Percentiles rank a stretch among this genome's conserved stretches.
Evolutionary conservation across 2,888 invertebrate species (phyloP).

Genomic region (Tachina fera): DNA sequence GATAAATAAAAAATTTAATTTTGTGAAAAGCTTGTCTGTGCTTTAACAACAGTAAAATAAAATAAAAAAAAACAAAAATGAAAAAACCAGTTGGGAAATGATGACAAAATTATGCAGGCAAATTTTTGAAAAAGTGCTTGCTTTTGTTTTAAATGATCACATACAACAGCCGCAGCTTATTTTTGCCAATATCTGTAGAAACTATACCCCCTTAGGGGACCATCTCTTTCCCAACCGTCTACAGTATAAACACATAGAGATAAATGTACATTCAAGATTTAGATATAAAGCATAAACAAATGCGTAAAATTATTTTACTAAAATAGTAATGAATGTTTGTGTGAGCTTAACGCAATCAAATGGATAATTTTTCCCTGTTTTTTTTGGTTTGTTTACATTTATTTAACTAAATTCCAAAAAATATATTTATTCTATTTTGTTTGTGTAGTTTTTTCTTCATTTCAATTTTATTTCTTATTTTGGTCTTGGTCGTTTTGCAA

Average conservation of each 20-base stretch:
- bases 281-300: conserved; percentile 23
- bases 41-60: not conserved
- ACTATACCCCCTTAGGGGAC: not conserved
- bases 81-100: conserved; percentile 47
- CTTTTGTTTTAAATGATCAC: conserved; percentile 13
- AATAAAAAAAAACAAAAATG: not conserved
- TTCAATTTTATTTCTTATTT: not conserved
- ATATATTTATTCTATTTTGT: conserved; percentile 24
- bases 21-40: conserved; percentile 61
- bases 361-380: conserved; percentile 14
- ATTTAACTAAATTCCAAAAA: conserved; percentile 26
- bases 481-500: not conserved
- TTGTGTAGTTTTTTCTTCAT: conserved; percentile 8
- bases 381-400: conserved; percentile 42
- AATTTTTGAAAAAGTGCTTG: conserved; percentile 30
- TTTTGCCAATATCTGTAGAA: conserved; percentile 30
- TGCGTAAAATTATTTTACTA: conserved; percentile 16
- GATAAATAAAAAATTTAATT: conserved; percentile 58
- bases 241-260: not conserved
- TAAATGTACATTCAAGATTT: conserved; percentile 9
- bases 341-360: conserved; percentile 4
- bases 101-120: conserved; percentile 65
- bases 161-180: conserved; percentile 3
- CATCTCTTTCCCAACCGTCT: not conserved
- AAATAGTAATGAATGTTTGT: not conserved